Conservation (phyloP, 2,888 invertebrate genomes). For the Geotrupes spiniger region DNA sequence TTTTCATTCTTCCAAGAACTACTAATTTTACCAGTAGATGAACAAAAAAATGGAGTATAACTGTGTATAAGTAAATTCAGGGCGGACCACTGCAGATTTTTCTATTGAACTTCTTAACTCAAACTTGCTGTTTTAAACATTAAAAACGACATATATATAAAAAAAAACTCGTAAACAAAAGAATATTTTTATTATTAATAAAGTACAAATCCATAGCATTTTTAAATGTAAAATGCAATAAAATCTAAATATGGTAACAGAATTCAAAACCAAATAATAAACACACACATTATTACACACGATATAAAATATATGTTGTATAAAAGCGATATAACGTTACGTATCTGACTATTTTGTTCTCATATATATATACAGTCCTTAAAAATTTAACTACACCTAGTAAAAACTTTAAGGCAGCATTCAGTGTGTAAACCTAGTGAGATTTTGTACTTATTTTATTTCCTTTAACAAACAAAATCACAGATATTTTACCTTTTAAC, state of each 20-base stretch:
- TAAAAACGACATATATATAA: too few species aligned
- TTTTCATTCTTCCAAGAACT: too few species aligned
- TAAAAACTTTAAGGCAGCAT: conserved; percentile 11
- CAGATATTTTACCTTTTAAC: conserved; percentile 1
- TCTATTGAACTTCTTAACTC: too few species aligned
- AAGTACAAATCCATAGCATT: conserved; percentile 7
- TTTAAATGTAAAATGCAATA: neutral
- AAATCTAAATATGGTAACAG: neutral
- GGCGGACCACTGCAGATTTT: too few species aligned
- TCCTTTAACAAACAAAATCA: conserved; percentile 1
- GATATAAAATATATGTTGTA: neutral
- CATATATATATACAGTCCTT: neutral
- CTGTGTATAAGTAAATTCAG: too few species aligned
- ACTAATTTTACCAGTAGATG: too few species aligned
- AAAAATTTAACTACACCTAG: neutral
- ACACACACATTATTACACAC: neutral
- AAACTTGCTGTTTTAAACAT: too few species aligned
- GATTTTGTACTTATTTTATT: conserved; percentile 23
- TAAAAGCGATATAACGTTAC: neutral
- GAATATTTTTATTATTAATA: conserved; percentile 1
- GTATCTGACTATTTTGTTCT: neutral
- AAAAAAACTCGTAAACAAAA: too few species aligned
- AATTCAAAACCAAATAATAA: neutral
- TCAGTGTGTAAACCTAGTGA: conserved; percentile 22
- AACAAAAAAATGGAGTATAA: too few species aligned